Percentiles rank a stretch among this genome's conserved stretches.
These are phyloP conservation scores for Geotrypetes seraphini DNA, from an alignment of 2,797 vertebrate genomes.

Conservation along the genomic window DNA sequence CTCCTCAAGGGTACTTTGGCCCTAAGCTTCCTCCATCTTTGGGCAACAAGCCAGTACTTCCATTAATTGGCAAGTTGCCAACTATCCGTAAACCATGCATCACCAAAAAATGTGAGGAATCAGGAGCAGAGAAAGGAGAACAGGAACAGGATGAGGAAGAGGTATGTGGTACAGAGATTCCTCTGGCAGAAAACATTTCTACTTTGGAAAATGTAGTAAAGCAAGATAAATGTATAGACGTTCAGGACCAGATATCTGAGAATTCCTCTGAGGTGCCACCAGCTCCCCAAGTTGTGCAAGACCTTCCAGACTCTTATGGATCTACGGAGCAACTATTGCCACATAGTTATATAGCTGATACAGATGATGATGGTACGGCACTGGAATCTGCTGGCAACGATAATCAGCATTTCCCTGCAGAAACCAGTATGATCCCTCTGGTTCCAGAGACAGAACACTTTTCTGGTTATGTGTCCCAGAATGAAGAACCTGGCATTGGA, in stretches of 20 bases:
- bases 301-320: constrained; percentile 37
- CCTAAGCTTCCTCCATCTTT: constrained; percentile 86
- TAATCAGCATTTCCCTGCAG: constrained; percentile 44
- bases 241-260: constrained; percentile 38
- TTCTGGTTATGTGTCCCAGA: constrained; percentile 65
- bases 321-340: constrained; percentile 40
- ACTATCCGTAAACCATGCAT: constrained; percentile 68
- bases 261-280: constrained; percentile 39
- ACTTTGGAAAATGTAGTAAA: constrained; percentile 33
- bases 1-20: constrained; percentile 93
- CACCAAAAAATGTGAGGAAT: constrained; percentile 58
- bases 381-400: constrained; percentile 42
- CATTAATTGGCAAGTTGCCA: constrained; percentile 88
- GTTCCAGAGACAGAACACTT: constrained; percentile 75
- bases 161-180: constrained; percentile 26
- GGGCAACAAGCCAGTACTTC: constrained; percentile 82
- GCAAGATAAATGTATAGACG: constrained; percentile 38
- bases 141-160: constrained; percentile 50
- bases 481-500: constrained; percentile 67
- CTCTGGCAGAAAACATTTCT: constrained; percentile 20
- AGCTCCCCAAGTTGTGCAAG: constrained; percentile 28
- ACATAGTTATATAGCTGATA: constrained; percentile 47
- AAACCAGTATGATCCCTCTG: constrained; percentile 69
- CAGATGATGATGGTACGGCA: constrained; percentile 19
- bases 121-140: constrained; percentile 58